Conservation (phyloP, 2,888 invertebrate genomes). For the Vesta saturnalis region DNA sequence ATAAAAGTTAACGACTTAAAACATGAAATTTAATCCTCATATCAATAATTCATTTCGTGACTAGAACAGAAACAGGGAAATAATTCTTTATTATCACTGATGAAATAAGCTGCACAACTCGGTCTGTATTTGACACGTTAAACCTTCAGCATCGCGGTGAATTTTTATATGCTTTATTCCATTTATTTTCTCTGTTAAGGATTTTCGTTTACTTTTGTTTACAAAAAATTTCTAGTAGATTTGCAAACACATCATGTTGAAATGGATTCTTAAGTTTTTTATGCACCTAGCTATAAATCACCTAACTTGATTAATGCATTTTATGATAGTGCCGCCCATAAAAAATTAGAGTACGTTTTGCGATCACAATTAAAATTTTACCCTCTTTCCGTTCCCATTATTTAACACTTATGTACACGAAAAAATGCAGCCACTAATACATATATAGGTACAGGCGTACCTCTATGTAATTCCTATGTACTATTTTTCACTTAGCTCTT, state of each 20-base stretch:
- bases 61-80: constrained; percentile 21
- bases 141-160: constrained; percentile 17
- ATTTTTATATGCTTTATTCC: constrained; percentile 10
- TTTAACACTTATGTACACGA: too few relatives aligned
- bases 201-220: background rate
- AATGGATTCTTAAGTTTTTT: too few relatives aligned
- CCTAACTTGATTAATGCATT: too few relatives aligned
- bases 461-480: too few relatives aligned
- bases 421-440: too few relatives aligned
- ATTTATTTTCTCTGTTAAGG: background rate
- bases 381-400: too few relatives aligned
- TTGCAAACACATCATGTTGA: background rate
- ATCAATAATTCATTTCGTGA: constrained; percentile 30
- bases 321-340: too few relatives aligned
- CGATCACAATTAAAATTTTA: too few relatives aligned
- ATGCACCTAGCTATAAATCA: too few relatives aligned
- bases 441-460: too few relatives aligned
- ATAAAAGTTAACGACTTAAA: constrained; percentile 3
- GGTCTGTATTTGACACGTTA: constrained; percentile 20
- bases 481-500: too few relatives aligned
- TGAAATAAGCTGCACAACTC: constrained; percentile 23
- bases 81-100: constrained; percentile 27
- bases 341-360: too few relatives aligned
- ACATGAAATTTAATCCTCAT: constrained; percentile 25
- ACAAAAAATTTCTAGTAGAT: background rate